phyloP scores from a whole-genome alignment of 2,888 invertebrate species.

The Oxystoma pomonae region DNA sequence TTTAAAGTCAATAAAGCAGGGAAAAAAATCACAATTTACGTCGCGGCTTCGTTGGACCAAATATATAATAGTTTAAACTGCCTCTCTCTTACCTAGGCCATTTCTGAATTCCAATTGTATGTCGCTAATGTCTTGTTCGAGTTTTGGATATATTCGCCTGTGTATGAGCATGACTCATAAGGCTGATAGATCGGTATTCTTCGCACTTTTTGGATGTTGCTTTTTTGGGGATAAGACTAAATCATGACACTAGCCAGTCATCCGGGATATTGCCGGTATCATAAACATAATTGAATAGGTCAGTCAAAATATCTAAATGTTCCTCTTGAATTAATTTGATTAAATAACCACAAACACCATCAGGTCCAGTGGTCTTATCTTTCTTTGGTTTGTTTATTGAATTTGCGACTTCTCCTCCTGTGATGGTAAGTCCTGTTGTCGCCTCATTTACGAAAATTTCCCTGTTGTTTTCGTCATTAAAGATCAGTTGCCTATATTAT shows the following conservation, averaged over 20 bases:
- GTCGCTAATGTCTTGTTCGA: constrained; percentile 1
- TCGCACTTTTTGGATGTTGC: not conserved
- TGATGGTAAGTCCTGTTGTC: not conserved
- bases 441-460: not conserved
- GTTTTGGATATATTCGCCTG: constrained; percentile 1
- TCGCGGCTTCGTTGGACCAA: not conserved
- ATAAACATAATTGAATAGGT: constrained; percentile 5
- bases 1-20: not conserved
- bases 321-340: constrained; percentile 2
- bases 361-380: not conserved
- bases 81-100: not conserved
- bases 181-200: not conserved
- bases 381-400: not conserved
- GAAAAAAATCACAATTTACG: not conserved
- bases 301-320: constrained; percentile 2
- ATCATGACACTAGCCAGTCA: not conserved
- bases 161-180: constrained; percentile 8
- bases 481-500: not conserved
- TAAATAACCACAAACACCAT: not conserved
- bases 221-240: constrained; percentile 3
- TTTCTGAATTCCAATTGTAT: not conserved
- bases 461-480: not conserved
- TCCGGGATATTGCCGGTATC: not conserved
- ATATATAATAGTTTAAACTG: not conserved
- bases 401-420: not conserved